Base-by-base conservation (phyloP, 2,113 vertebrate species). In the Phylloscopus trochiloides region DNA sequence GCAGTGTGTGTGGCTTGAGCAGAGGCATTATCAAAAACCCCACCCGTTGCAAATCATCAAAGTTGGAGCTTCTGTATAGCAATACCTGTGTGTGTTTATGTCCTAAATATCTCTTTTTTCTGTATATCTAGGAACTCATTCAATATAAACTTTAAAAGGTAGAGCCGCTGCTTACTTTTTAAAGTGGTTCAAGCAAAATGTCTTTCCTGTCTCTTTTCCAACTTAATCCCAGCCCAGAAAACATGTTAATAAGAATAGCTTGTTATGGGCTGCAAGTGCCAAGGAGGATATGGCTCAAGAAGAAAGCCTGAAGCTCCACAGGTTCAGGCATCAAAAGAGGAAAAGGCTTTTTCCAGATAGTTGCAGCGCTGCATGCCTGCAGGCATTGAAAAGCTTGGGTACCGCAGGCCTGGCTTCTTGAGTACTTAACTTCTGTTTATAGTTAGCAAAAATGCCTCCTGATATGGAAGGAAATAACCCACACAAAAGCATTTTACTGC, bases 301-400 rank as follows among this genome's bases (percentile, higher is more conserved):
- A 92, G 91, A 91, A 89, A 91, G 81, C 84, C 70, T 57, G 32
- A 79, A 94, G 81, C 80, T 91, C 89, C 62, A 62, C 91, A 91
- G 94, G 92, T 92, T 94, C 74, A 86, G 78, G 87, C 90, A 90
- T 83, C 82, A 88, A 88, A 96, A 89, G 74, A 91, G 92, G 95
- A 91, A 92, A 94, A 86, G 47, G 40, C 72, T 87, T 88, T 77
- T 88, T 85, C 81, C 74, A 94, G 71, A 75, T 88, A 75, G 42
- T 81, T 78, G 76, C 74, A 74, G 38, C 0, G 0, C 63, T 82
- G 85, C 19, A 12, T 87, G 85, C 70, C 94, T 96, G 58, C 66
- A 88, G 92, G 90, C 87, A 24, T 50, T 26, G 62, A 76, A 90
- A 85, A 90, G 42, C 74, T 55, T 63, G 55, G 59, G 84, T 88